Conservation (phyloP, 2,888 invertebrate genomes). For the Watsonalla binaria region DNA sequence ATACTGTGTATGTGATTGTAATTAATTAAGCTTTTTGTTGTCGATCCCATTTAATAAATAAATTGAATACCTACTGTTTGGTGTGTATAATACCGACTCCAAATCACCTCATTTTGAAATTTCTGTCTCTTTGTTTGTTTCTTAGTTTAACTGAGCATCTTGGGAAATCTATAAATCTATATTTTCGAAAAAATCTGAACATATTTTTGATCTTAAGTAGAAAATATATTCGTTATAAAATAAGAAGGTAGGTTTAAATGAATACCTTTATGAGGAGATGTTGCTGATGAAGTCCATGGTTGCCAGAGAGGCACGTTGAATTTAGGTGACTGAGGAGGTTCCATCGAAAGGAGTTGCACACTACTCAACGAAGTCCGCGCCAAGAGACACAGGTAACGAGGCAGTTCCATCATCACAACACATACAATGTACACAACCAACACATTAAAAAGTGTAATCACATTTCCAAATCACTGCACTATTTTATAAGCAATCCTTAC, state of each 20-base stretch:
- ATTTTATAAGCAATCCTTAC: neutral
- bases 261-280: constrained; percentile 63
- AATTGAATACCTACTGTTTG: too few species aligned
- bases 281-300: constrained; percentile 64
- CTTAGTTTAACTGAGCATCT: too few species aligned
- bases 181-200: too few species aligned
- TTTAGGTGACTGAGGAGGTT: constrained; percentile 73
- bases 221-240: neutral
- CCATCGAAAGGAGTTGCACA: constrained; percentile 60
- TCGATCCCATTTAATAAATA: too few species aligned
- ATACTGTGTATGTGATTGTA: too few species aligned
- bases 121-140: too few species aligned
- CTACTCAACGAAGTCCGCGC: constrained; percentile 59
- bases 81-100: too few species aligned
- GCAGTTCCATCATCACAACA: constrained; percentile 72
- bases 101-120: too few species aligned
- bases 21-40: too few species aligned
- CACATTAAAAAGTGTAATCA: constrained; percentile 22
- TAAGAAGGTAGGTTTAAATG: neutral
- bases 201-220: neutral
- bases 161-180: too few species aligned
- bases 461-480: constrained; percentile 28
- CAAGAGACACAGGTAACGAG: constrained; percentile 63
- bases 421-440: constrained; percentile 30
- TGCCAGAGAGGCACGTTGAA: constrained; percentile 74